phyloP scores from a whole-genome alignment of 1,140 invertebrate species.

The Semibalanus balanoides region DNA sequence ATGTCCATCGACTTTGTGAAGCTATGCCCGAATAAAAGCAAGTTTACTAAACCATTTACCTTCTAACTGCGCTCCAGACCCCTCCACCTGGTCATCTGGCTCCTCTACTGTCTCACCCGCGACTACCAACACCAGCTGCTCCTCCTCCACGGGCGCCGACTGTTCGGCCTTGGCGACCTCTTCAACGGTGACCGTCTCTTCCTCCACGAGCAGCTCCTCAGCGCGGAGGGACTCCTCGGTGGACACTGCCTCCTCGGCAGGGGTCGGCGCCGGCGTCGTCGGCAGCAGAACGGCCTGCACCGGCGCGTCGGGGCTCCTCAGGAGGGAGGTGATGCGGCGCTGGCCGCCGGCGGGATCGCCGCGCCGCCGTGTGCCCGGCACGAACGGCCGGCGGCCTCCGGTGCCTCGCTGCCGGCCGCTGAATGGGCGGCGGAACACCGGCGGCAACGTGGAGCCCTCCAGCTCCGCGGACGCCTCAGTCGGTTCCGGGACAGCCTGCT shows the following conservation, averaged over 20 bases:
- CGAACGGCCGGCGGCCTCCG: neutral
- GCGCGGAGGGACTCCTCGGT: neutral
- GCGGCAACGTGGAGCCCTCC: neutral
- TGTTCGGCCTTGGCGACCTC: neutral
- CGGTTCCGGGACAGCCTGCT: neutral
- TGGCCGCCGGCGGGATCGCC: too few relatives aligned
- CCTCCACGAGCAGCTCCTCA: too few relatives aligned
- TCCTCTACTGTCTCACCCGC: neutral
- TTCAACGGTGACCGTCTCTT: neutral
- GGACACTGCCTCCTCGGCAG: neutral
- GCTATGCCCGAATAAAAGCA: too few relatives aligned
- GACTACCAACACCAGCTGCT: neutral
- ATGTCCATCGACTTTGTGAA: too few relatives aligned
- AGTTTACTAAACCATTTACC: neutral
- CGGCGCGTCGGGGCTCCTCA: neutral
- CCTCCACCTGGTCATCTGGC: neutral
- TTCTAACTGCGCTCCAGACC: neutral
- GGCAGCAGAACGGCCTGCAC: neutral
- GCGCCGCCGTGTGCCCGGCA: neutral
- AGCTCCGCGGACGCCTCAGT: neutral
- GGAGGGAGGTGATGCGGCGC: neutral
- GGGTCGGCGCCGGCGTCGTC: neutral
- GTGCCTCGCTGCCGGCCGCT: neutral
- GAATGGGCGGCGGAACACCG: neutral
- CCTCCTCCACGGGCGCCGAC: neutral